phyloP scores from a whole-genome alignment of 2,797 vertebrate genomes.

The Amblyraja radiata region DNA sequence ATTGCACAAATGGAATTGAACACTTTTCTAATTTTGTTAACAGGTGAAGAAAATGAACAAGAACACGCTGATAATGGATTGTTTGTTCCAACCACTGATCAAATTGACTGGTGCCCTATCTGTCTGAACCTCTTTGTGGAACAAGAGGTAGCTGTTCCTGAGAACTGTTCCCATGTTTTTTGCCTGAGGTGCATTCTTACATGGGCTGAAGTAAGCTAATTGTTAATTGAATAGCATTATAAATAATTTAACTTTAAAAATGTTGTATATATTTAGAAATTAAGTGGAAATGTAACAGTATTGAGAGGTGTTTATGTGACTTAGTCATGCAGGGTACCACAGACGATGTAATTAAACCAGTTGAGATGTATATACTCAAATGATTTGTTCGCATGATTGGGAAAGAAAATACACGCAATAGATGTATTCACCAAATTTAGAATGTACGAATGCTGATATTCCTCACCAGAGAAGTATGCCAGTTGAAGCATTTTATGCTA shows the following conservation, averaged over 20 bases:
- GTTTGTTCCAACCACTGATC: constrained; percentile 48
- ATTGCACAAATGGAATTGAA: neutral
- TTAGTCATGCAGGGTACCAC: neutral
- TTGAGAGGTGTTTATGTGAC: neutral
- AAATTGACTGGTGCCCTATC: constrained; percentile 79
- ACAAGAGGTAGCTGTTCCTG: constrained; percentile 76
- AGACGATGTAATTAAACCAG: neutral
- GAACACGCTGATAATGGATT: constrained; percentile 44
- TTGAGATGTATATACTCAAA: neutral
- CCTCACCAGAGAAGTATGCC: neutral
- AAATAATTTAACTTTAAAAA: neutral
- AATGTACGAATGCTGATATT: neutral
- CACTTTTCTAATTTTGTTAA: constrained; percentile 38
- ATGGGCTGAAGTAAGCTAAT: constrained; percentile 81
- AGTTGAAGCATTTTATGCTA: neutral
- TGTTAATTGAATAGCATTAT: neutral
- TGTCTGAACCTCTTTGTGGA: constrained; percentile 73
- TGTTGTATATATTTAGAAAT: neutral
- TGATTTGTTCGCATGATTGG: no score
- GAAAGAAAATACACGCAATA: neutral
- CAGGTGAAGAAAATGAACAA: constrained; percentile 55
- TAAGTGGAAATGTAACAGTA: neutral
- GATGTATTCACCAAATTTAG: neutral
- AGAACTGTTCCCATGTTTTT: constrained; percentile 85
- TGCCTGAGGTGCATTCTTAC: constrained; percentile 87